Base-by-base conservation (phyloP, 2,888 invertebrate species). In the Alloplasta piceator region DNA sequence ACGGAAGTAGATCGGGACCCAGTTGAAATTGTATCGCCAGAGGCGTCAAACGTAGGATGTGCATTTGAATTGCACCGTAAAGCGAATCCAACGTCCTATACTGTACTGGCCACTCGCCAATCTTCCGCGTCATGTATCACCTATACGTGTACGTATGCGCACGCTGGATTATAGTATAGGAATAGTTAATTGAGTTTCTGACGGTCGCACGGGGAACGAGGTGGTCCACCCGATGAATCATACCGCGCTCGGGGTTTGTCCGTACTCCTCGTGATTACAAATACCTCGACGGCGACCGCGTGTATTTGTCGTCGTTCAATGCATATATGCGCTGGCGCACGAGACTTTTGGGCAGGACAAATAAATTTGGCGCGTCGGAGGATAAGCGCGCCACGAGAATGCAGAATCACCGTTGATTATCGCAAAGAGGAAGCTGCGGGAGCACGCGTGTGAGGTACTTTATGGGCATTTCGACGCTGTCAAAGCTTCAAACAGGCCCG, bases 131-230 rank as follows among this genome's bases (percentile, higher is more conserved):
- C 36, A 38, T 38, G 48, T 58, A 48, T 4, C 36, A 67, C 10
- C 38, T 39, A 46, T 39, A 6, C 16, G 14, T 48, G 10, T 14
- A 56, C 43, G n/a, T 5, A 56, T 36, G 58, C 26, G n/a, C 58
- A 79, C 82, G 83, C 80, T 84, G 87, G 88, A 87, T 88, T 87
- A 88, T 87, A 82, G 82, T 74, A 66, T 67, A 77, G 86, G 88
- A 87, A 89, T 90, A 87, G 89, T 90, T 90, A 90, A 90, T 90
- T 90, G 89, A 89, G 89, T 89, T 89, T 88, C 87, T 82, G 85
- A 85, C 84, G 85, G 87, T 84, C 88, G 74, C 74, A 86, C 85
- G 77, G 81, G 88, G 88, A 87, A 88, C 71, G 86, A 86, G 84
- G 85, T 83, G 85, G 83, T 82, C 84, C 83, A 58, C 63, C 84